A percentile compares a stretch with the other conserved stretches of the same genome.
Conservation (phyloP, 2,888 invertebrate genomes). For the Bombylius major region DNA sequence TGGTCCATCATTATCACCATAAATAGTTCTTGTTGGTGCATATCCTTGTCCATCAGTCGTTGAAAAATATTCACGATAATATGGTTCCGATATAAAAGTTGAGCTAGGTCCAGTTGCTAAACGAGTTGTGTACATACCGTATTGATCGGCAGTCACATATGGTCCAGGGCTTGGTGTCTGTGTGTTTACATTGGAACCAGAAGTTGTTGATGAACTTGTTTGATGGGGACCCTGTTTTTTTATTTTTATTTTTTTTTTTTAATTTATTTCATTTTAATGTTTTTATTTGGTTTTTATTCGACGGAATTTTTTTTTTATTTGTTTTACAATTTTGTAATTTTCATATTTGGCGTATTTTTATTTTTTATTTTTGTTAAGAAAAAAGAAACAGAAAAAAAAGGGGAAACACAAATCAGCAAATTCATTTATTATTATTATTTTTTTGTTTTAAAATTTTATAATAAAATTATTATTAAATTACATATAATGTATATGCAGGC, state of each 20-base stretch:
- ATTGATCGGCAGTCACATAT: conserved; percentile 34
- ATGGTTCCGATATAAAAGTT: conserved; percentile 56
- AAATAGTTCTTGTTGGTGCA: conserved; percentile 31
- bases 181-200: conserved; percentile 29
- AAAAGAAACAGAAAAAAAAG: too few relatives aligned
- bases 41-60: conserved; percentile 40
- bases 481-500: too few relatives aligned
- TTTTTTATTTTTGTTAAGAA: too few relatives aligned
- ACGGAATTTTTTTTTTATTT: background rate
- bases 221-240: conserved; percentile 27
- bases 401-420: too few relatives aligned
- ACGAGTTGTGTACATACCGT: conserved; percentile 36
- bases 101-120: conserved; percentile 34
- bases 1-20: conserved; percentile 33
- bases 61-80: conserved; percentile 65
- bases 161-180: conserved; percentile 37
- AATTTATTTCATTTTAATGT: background rate
- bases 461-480: too few relatives aligned
- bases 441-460: too few relatives aligned
- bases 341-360: background rate
- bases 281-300: background rate
- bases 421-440: too few relatives aligned
- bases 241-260: background rate
- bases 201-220: conserved; percentile 21
- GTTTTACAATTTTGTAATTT: background rate